Base-by-base conservation (phyloP, 2,113 vertebrate genomes). In the Chunga burmeisteri region DNA sequence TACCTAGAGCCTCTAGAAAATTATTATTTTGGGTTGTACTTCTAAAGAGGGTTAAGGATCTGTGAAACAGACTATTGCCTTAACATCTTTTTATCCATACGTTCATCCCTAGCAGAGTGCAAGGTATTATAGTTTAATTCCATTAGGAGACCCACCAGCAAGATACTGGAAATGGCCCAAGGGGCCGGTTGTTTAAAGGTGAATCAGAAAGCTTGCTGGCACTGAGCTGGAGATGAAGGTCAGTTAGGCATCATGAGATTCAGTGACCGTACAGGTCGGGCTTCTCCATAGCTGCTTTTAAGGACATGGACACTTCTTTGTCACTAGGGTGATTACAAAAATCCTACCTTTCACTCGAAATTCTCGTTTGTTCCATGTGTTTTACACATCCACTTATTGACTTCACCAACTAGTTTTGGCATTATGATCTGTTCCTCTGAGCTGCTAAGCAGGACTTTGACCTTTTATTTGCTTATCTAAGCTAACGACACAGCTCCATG, bases 211-310 rank as follows among this genome's bases (percentile, higher is more conserved):
- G 59, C 75, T 92, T 0, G 0, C 71, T 68, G 77, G 90, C 72
- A 86, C 47, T 15, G 49, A 59, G 73, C 52, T 87, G 50, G 32
- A 67, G 72, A 47, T n/a, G 66, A 62, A 93, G 78, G 78, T 53
- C 85, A 61, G 30, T 27, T 1, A 29, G 34, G 20, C 52, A 79
- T 20, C 70, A 17, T 7, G n/a, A 85, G 17, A 32, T 12, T 6
- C 5, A 0, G 42, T 17, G 58, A n/a, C n/a, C 3, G 2, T 17
- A 34, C n/a, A 50, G 1, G 1, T 0, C 61, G 68, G 30, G 27
- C 63, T 86, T 42, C 50, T 66, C 8, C 1, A 16, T 1, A 18
- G 55, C 63, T 65, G 7, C 11, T 93, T 88, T 74, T 53, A 59
- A 52, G 71, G 50, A 70, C 3, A 5, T 6, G 20, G 65, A 62